These are phyloP conservation scores for Synanthedon formicaeformis DNA, from an alignment of 2,888 invertebrate genomes.

Conservation along the genomic window DNA sequence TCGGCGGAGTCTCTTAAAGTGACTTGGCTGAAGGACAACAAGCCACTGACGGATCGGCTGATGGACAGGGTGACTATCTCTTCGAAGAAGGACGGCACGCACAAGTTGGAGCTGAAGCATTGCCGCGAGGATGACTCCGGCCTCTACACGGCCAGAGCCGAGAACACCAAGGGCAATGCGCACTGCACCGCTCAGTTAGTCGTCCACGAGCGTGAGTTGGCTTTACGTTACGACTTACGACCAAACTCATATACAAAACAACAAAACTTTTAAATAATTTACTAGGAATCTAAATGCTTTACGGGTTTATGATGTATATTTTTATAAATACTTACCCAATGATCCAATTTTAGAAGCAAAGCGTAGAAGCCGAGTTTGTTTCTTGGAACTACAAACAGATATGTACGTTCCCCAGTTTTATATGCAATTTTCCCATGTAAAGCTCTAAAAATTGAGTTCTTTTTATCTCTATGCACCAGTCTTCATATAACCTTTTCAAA, in stretches of 20 bases:
- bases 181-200: constrained; percentile 89
- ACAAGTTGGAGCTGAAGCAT: constrained; percentile 81
- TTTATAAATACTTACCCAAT: no score
- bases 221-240: neutral
- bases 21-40: constrained; percentile 90
- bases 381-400: no score
- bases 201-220: constrained; percentile 83
- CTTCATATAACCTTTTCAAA: neutral
- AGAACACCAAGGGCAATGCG: constrained; percentile 82
- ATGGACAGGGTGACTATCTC: constrained; percentile 79
- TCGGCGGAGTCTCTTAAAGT: constrained; percentile 74
- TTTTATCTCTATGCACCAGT: neutral
- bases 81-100: constrained; percentile 67
- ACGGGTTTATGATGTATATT: no score
- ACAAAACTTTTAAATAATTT: no score
- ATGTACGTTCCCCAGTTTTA: no score
- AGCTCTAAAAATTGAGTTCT: no score
- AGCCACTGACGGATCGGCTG: constrained; percentile 79
- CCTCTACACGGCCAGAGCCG: constrained; percentile 89
- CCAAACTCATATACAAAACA: neutral
- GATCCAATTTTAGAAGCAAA: no score
- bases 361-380: no score
- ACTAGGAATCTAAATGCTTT: no score
- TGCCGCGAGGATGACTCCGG: constrained; percentile 86
- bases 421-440: no score